Conservation (phyloP, 2,888 invertebrate species). For the Gymnoscelis rufifasciata region DNA sequence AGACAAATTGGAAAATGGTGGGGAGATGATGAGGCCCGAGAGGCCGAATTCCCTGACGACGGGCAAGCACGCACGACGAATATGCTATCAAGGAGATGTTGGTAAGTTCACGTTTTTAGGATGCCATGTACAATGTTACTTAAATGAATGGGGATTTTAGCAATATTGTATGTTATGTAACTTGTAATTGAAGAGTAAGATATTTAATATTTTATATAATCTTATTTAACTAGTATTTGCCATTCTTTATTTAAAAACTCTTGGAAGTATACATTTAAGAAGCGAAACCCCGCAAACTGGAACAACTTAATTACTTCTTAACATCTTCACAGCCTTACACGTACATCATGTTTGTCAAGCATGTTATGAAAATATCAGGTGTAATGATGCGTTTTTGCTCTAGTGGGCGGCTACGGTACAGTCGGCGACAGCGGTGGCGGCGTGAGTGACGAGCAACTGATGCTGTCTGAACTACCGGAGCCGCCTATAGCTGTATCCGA, state of each 20-base stretch:
- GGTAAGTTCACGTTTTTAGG: too few relatives aligned
- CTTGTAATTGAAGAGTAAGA: too few relatives aligned
- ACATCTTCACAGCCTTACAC: background rate
- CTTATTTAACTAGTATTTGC: too few relatives aligned
- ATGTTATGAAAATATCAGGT: background rate
- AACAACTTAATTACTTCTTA: too few relatives aligned
- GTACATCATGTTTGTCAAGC: background rate
- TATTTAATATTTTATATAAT: too few relatives aligned
- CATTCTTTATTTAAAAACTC: too few relatives aligned
- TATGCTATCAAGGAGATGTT: slow-evolving; percentile 90
- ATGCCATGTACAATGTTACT: too few relatives aligned
- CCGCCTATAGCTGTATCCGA: slow-evolving; percentile 95
- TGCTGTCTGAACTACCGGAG: slow-evolving; percentile 92
- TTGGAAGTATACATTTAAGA: too few relatives aligned
- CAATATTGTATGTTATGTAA: background rate
- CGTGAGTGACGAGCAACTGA: slow-evolving; percentile 76
- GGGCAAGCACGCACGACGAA: slow-evolving; percentile 86
- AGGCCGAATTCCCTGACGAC: slow-evolving; percentile 89
- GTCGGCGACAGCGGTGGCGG: slow-evolving; percentile 47
- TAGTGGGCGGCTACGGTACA: slow-evolving; percentile 80
- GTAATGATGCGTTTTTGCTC: slow-evolving; percentile 29
- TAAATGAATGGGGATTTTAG: too few relatives aligned
- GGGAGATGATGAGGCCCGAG: slow-evolving; percentile 82
- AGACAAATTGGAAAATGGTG: slow-evolving; percentile 90
- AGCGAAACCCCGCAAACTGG: too few relatives aligned